phyloP scores from a whole-genome alignment of 1,140 invertebrate genomes.

The Gryllus bimaculatus region DNA sequence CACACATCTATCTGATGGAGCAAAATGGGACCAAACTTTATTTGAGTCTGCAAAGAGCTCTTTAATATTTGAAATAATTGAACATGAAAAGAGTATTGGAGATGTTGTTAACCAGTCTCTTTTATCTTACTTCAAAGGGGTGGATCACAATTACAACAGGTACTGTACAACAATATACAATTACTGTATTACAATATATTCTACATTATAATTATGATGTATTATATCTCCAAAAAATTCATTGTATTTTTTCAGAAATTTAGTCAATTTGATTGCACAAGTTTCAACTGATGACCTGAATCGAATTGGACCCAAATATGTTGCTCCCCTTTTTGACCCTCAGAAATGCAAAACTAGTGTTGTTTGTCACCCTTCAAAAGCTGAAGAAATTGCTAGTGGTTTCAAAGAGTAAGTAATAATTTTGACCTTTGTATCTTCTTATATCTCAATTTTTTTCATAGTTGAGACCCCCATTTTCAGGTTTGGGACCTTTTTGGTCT shows the following conservation, averaged over 20 bases:
- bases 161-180: slow-evolving; percentile 29
- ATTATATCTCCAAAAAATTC: background rate
- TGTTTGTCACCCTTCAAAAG: slow-evolving; percentile 68
- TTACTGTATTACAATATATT: slow-evolving; percentile 7
- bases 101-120: slow-evolving; percentile 60
- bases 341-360: slow-evolving; percentile 49
- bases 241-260: slow-evolving; percentile 37
- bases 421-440: slow-evolving; percentile 29
- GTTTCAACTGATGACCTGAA: slow-evolving; percentile 55
- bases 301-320: slow-evolving; percentile 56
- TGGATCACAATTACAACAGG: slow-evolving; percentile 58
- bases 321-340: slow-evolving; percentile 54
- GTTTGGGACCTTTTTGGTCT: slow-evolving; percentile 18
- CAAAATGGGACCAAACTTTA: slow-evolving; percentile 58
- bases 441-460: slow-evolving; percentile 29
- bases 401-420: slow-evolving; percentile 52
- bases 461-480: background rate
- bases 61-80: slow-evolving; percentile 73
- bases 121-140: slow-evolving; percentile 56
- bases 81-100: slow-evolving; percentile 65
- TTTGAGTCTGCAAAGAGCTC: slow-evolving; percentile 77
- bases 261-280: slow-evolving; percentile 54
- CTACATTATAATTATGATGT: background rate
- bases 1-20: slow-evolving; percentile 48
- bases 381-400: slow-evolving; percentile 48